phyloP scores from a whole-genome alignment of 1,140 invertebrate species.

The Physella acuta region DNA sequence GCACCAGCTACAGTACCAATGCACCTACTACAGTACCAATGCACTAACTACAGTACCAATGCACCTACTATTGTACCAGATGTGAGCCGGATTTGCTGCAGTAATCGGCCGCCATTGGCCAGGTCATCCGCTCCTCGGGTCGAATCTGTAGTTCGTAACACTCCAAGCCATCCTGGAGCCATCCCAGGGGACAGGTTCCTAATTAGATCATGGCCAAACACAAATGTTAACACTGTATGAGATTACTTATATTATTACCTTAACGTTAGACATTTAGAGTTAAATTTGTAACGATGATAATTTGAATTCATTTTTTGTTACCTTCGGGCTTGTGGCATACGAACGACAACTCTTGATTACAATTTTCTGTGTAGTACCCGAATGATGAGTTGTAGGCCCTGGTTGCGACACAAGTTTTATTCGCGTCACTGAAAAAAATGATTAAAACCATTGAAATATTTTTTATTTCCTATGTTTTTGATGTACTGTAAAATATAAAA shows the following conservation, averaged over 20 bases:
- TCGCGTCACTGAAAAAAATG: background rate
- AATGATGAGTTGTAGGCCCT: background rate
- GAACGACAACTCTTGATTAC: background rate
- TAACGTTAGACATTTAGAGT: background rate
- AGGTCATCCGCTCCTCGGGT: conserved; percentile 7
- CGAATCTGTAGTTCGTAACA: conserved; percentile 7
- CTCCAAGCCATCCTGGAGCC: background rate
- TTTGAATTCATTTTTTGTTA: background rate
- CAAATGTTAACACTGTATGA: background rate
- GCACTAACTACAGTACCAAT: too few species aligned
- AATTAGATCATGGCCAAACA: background rate
- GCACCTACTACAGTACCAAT: too few species aligned
- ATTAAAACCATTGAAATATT: too few species aligned
- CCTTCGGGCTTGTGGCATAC: background rate
- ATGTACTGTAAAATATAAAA: too few species aligned
- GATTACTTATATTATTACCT: background rate
- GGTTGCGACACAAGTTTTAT: background rate
- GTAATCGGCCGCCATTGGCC: conserved; percentile 5
- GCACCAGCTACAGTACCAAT: too few species aligned
- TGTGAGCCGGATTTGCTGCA: background rate
- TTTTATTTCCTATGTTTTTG: too few species aligned
- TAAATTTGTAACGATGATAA: background rate
- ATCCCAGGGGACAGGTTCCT: conserved; percentile 11
- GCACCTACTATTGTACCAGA: background rate
- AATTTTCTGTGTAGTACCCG: background rate